phyloP scores from a whole-genome alignment of 2,888 invertebrate genomes.

The Anaspis maculata region DNA sequence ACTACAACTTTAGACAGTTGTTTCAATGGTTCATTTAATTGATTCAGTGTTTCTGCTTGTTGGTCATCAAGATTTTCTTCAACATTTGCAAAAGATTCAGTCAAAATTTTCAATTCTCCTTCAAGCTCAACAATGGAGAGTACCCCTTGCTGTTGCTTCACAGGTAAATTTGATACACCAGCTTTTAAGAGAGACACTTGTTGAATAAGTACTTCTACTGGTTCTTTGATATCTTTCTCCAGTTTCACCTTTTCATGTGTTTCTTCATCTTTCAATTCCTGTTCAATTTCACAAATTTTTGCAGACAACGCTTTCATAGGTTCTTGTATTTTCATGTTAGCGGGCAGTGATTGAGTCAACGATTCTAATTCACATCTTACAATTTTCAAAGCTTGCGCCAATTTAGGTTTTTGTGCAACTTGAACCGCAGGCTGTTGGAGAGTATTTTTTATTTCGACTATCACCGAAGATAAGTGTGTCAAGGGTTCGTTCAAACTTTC shows the following conservation, averaged over 20 bases:
- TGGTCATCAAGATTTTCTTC: background rate
- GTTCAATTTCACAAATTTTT: too few relatives aligned
- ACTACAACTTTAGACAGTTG: constrained; percentile 17
- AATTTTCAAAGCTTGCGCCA: too few relatives aligned
- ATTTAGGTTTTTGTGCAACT: too few relatives aligned
- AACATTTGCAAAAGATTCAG: background rate
- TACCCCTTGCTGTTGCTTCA: constrained; percentile 1
- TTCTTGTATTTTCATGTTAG: too few relatives aligned
- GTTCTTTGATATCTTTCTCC: too few relatives aligned
- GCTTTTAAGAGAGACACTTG: constrained; percentile 1
- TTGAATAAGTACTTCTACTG: constrained; percentile 10
- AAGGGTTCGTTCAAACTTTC: constrained; percentile 17
- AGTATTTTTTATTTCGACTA: constrained; percentile 15
- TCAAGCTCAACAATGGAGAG: constrained; percentile 1
- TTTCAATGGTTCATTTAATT: constrained; percentile 19
- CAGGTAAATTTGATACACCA: background rate
- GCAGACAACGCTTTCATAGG: too few relatives aligned
- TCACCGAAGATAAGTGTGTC: constrained; percentile 15
- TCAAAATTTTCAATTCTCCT: too few relatives aligned
- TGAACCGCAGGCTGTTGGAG: constrained; percentile 8
- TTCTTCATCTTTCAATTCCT: too few relatives aligned
- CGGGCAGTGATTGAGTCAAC: too few relatives aligned
- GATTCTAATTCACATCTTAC: too few relatives aligned
- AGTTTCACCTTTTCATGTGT: too few relatives aligned
- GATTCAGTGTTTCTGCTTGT: constrained; percentile 1